Evolutionary conservation across 2,797 vertebrate species (phyloP).

Genomic region (Pagetopsis macropterus): DNA sequence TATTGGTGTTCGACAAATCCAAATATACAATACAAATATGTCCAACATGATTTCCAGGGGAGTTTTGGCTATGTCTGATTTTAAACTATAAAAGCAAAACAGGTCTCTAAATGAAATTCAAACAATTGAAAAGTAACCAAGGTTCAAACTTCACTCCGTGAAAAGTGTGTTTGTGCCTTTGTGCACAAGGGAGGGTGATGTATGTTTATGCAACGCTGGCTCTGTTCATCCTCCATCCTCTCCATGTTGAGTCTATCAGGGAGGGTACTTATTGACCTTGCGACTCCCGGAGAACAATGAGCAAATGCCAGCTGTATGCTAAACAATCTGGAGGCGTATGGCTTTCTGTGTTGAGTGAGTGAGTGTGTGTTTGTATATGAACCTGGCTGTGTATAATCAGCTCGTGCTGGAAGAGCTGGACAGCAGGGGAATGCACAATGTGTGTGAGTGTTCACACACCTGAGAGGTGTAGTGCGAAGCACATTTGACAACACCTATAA

Average conservation of each 20-base stretch:
- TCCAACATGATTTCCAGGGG: neutral
- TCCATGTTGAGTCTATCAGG: slow-evolving; percentile 65
- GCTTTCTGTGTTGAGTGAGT: slow-evolving; percentile 13
- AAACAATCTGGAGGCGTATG: slow-evolving; percentile 68
- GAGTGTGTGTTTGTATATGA: slow-evolving; percentile 14
- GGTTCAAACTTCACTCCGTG: neutral
- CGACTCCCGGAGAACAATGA: slow-evolving; percentile 63
- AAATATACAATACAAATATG: too few relatives aligned
- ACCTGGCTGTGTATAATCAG: slow-evolving; percentile 60
- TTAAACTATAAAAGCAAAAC: neutral
- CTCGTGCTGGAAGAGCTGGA: slow-evolving; percentile 30
- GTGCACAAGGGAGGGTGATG: slow-evolving; percentile 8
- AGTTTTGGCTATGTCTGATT: neutral
- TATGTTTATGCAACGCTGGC: slow-evolving; percentile 7
- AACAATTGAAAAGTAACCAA: neutral
- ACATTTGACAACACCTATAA: neutral
- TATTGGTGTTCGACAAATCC: too few relatives aligned
- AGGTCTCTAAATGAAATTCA: neutral
- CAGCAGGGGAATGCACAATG: neutral
- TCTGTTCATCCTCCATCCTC: slow-evolving; percentile 47
- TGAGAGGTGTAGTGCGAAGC: neutral
- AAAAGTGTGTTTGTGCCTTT: slow-evolving; percentile 14
- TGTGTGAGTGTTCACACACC: neutral
- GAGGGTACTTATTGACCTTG: slow-evolving; percentile 76
- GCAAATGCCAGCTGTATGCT: slow-evolving; percentile 68